Evolutionary conservation across 2,888 invertebrate species (phyloP).

Genomic region (Tenthredo distinguenda): DNA sequence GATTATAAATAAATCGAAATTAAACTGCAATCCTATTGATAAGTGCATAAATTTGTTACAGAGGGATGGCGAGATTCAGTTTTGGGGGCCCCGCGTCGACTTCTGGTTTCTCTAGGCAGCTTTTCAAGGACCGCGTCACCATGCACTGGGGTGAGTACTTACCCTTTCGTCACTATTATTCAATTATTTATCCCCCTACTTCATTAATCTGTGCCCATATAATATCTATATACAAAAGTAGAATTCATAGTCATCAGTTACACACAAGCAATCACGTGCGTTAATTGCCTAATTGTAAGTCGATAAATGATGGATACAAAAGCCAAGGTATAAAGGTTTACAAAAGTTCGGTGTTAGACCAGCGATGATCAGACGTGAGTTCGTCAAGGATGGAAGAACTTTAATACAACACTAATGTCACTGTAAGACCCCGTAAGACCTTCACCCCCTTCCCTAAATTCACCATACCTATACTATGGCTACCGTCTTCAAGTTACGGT

Average conservation of each 20-base stretch:
- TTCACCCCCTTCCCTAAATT: neutral
- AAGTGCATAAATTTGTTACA: constrained; percentile 63
- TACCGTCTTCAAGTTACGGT: constrained; percentile 30
- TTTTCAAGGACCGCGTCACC: constrained; percentile 76
- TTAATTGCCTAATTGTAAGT: constrained; percentile 6
- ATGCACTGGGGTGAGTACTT: constrained; percentile 70
- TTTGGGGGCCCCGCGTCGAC: constrained; percentile 76
- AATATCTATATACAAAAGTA: neutral
- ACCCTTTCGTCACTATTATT: constrained; percentile 12
- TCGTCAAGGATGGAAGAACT: constrained; percentile 14
- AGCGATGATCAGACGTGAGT: neutral
- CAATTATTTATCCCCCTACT: neutral
- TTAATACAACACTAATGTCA: neutral
- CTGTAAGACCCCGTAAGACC: neutral
- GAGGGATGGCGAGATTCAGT: constrained; percentile 77
- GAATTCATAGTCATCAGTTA: neutral
- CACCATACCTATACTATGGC: neutral
- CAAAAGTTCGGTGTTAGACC: neutral
- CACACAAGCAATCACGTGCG: neutral
- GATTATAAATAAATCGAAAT: neutral
- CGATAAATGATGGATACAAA: neutral
- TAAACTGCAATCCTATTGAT: neutral
- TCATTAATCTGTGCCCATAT: neutral
- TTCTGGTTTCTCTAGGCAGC: constrained; percentile 75
- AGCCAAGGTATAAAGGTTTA: neutral